These are phyloP conservation scores for Eospalax fontanierii DNA, from an alignment of 2,797 vertebrate species.

Conservation along the genomic window DNA sequence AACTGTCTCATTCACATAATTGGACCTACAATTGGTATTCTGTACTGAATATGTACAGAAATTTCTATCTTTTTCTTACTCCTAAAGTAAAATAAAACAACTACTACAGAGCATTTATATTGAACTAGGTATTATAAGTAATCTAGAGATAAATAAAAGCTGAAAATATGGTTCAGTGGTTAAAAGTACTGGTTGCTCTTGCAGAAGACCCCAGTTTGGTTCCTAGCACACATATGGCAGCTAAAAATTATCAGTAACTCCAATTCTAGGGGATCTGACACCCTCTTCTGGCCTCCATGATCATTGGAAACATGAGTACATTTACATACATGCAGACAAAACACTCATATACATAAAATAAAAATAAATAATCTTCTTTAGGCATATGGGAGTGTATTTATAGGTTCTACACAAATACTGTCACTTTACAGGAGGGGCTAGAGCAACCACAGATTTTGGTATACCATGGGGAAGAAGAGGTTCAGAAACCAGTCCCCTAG, in stretches of 20 bases:
- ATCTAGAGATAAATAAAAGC: background rate
- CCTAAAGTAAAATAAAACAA: background rate
- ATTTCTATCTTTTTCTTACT: background rate
- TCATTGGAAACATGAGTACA: no score
- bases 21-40: background rate
- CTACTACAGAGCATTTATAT: background rate
- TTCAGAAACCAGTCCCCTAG: background rate
- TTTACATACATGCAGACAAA: no score
- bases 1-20: background rate
- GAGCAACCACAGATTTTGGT: background rate
- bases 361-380: background rate
- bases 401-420: background rate
- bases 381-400: background rate
- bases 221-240: background rate
- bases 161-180: no score
- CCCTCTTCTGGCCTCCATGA: no score
- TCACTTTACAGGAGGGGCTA: background rate
- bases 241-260: no score
- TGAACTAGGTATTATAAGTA: background rate
- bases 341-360: no score
- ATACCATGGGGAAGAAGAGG: no score
- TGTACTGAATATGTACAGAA: background rate
- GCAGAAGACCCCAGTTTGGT: no score
- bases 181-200: no score
- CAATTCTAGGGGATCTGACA: no score